A percentile compares a stretch with the other conserved stretches of the same genome.
Conservation (phyloP, 2,888 invertebrate species). For the Antheraea assamensis region DNA sequence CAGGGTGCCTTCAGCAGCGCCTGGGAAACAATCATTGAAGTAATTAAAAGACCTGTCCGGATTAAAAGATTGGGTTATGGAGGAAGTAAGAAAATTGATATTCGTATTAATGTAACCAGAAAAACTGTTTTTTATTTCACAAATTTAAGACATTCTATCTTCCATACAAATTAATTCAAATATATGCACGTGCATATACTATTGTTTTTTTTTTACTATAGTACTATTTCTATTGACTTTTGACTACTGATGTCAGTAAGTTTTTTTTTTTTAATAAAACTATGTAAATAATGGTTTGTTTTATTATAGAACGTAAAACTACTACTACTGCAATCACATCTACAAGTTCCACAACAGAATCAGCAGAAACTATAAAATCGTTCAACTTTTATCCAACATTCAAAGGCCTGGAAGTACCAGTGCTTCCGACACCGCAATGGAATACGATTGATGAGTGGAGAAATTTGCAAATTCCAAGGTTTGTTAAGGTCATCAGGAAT, state of each 20-base stretch:
- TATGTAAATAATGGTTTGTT: background rate
- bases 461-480: conserved; percentile 27
- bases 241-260: too few species aligned
- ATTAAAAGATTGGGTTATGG: conserved; percentile 34
- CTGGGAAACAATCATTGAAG: conserved; percentile 42
- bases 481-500: conserved; percentile 18
- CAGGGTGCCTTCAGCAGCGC: conserved; percentile 40
- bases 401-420: conserved; percentile 21
- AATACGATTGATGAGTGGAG: conserved; percentile 25
- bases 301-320: conserved; percentile 1
- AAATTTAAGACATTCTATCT: background rate
- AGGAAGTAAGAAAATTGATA: conserved; percentile 36
- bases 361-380: background rate
- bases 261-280: background rate
- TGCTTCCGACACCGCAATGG: conserved; percentile 27
- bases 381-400: background rate
- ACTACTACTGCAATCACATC: background rate
- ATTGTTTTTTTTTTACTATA: too few species aligned
- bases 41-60: conserved; percentile 45
- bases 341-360: background rate
- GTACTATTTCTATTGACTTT: too few species aligned
- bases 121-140: background rate
- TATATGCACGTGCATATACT: too few species aligned
- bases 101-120: background rate
- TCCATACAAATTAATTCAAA: too few species aligned